Evolutionary conservation across 2,113 vertebrate species (phyloP), one percentile per base, ranked within the genome.

Genomic region (Oplegnathus fasciatus): DNA sequence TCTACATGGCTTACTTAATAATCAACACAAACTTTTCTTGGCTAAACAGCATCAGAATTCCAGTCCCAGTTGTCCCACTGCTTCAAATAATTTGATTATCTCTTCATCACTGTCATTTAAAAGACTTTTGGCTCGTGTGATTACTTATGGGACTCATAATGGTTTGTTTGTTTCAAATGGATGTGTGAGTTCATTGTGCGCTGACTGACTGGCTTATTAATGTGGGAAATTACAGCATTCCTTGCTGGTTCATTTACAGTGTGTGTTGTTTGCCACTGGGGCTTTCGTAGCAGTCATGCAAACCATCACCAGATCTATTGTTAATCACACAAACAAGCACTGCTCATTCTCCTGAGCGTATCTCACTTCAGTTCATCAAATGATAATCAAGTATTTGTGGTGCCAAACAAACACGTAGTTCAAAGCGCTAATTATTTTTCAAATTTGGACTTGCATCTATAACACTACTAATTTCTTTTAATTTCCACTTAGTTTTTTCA

Each of bases 61-160:
- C 9, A 64, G 26, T 81, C 48, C 26, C 34, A 75, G 37, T 54
- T 17, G 44, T 76, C 82, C 65, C 24, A 26, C 26, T 28, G 40
- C 66, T 83, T 40, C n/a, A 14, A 8, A 40, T 72, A 28, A 57
- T 85, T 73, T 61, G 37, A 89, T 82, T 65, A 79, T 67, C n/a
- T 20, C 55, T 20, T 3, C 14, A 44, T 67, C 24, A 13, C 32
- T 46, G 18, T 57, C 66, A 55, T 58, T 82, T 60, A 57, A 75
- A 58, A 71, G 66, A 71, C 37, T 80, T 73, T 54, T 30, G 55
- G 26, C n/a, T 80, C 17, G 30, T 58, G 50, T 62, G 30, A 64
- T 77, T 60, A 50, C 85, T 61, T 70, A 44, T 30, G 78, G 50
- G 61, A 86, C 66, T 67, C 24, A 6, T 30, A 46, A 30, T 58